Evolutionary conservation across 2,113 vertebrate species (phyloP).

Genomic region (Anoplopoma fimbria): DNA sequence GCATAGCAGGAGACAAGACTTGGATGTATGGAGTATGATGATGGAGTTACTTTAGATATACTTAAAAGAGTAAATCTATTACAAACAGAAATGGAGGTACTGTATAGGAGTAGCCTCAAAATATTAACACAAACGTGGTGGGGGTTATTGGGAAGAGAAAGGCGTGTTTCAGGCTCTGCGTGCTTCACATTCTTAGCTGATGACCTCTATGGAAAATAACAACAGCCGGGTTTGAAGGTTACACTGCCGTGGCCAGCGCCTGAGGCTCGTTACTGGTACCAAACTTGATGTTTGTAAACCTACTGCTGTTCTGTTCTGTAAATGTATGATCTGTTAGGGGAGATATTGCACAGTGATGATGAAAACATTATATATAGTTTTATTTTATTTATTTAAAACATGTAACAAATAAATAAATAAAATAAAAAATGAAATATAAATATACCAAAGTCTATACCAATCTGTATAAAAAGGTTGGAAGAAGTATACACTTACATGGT

Average conservation of each 20-base stretch:
- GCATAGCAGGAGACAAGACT: background rate
- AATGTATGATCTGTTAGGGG: background rate
- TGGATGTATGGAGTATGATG: background rate
- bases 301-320: background rate
- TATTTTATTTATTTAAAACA: background rate
- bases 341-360: background rate
- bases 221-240: conserved; percentile 80
- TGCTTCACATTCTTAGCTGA: conserved; percentile 82
- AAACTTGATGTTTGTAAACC: conserved; percentile 13
- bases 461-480: background rate
- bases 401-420: background rate
- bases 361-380: background rate
- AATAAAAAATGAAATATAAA: background rate
- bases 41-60: background rate
- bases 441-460: background rate
- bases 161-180: conserved; percentile 70
- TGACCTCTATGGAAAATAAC: conserved; percentile 84
- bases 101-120: background rate
- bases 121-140: conserved; percentile 29
- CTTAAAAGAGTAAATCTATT: background rate
- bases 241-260: conserved; percentile 37
- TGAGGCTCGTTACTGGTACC: conserved; percentile 33
- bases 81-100: conserved; percentile 1
- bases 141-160: conserved; percentile 68
- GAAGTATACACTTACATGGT: background rate